phyloP scores from a whole-genome alignment of 1,140 invertebrate genomes.

The Penaeus chinensis region DNA sequence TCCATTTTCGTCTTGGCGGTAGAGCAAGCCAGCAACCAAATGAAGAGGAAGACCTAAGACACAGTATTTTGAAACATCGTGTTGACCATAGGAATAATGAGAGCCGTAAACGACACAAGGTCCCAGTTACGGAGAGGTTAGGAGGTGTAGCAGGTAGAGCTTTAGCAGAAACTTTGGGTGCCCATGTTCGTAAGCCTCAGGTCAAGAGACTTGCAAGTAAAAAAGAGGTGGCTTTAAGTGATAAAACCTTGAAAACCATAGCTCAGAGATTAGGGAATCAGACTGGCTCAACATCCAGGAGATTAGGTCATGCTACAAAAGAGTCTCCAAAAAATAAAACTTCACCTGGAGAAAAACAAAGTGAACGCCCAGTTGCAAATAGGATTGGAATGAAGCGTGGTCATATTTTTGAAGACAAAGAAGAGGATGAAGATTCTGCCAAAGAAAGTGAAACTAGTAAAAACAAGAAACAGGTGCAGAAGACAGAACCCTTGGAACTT shows the following conservation, averaged over 20 bases:
- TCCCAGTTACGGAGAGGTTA: neutral
- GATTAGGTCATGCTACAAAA: no score
- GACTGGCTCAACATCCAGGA: neutral
- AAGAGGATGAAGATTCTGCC: neutral
- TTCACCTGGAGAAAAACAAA: no score
- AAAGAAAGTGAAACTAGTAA: constrained; percentile 2
- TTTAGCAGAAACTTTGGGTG: constrained; percentile 21
- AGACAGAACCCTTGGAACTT: neutral
- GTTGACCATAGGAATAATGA: neutral
- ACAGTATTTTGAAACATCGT: neutral
- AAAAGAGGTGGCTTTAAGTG: neutral
- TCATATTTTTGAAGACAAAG: neutral
- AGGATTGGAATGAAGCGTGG: no score
- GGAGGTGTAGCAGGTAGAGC: constrained; percentile 20
- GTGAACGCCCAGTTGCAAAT: no score
- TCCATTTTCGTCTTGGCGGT: neutral
- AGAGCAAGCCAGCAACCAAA: no score
- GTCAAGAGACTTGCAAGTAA: constrained; percentile 7
- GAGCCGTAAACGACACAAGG: neutral
- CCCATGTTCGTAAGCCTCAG: neutral
- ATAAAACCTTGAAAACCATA: no score
- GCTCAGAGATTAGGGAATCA: neutral
- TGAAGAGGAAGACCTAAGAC: neutral
- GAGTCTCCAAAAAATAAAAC: no score
- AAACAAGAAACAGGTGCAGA: neutral